Conservation (phyloP, 2,888 invertebrate species). For the Epistrophe eligans region DNA sequence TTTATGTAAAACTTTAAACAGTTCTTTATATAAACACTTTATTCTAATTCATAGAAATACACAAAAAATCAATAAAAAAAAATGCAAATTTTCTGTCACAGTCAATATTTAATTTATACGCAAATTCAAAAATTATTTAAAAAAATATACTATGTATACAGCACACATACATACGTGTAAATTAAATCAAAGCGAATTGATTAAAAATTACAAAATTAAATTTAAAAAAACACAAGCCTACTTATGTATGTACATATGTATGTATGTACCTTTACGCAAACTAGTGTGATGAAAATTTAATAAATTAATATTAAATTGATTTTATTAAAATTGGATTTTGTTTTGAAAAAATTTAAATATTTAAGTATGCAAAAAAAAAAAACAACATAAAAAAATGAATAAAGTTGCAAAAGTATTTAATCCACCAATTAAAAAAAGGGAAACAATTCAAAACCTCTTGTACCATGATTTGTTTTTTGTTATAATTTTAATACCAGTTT, state of each 20-base stretch:
- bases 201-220: constrained; percentile 14
- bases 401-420: constrained; percentile 26
- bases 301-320: constrained; percentile 17
- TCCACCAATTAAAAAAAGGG: constrained; percentile 27
- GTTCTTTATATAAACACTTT: neutral
- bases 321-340: constrained; percentile 1
- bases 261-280: too few relatives aligned
- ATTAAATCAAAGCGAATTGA: constrained; percentile 11
- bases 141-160: neutral
- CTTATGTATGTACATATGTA: too few relatives aligned
- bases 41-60: neutral
- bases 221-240: neutral
- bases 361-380: neutral
- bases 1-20: neutral
- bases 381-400: neutral
- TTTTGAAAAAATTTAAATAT: neutral
- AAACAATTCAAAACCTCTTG: constrained; percentile 18
- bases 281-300: neutral
- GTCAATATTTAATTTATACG: constrained; percentile 1
- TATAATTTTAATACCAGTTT: constrained; percentile 29
- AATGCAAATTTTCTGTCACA: neutral
- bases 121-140: constrained; percentile 6
- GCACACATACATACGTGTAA: neutral
- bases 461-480: constrained; percentile 20
- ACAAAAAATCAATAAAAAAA: neutral